phyloP scores from a whole-genome alignment of 2,113 vertebrate genomes.

The Rhinopomastus cyanomelas region DNA sequence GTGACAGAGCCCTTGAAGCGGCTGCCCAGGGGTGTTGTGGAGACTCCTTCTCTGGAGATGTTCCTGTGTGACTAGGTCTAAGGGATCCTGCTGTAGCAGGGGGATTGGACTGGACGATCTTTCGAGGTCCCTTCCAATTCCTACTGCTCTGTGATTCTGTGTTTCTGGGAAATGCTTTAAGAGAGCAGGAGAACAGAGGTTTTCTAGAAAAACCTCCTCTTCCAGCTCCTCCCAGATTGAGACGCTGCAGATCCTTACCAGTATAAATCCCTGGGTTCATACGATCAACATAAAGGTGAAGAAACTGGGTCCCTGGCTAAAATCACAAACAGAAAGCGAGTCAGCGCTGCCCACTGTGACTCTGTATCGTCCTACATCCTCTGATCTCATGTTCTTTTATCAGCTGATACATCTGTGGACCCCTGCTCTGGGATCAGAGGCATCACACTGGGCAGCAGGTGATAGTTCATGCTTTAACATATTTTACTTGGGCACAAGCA shows the following conservation, averaged over 20 bases:
- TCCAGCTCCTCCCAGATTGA: not conserved
- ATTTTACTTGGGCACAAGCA: fast-evolving
- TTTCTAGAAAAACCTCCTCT: not conserved
- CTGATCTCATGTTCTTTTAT: not conserved
- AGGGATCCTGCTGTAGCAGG: too few relatives aligned
- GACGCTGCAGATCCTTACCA: not conserved
- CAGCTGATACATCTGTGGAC: not conserved
- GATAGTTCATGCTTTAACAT: not conserved
- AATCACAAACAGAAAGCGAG: not conserved
- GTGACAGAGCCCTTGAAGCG: too few relatives aligned
- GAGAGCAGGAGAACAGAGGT: not conserved
- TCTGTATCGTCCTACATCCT: fast-evolving
- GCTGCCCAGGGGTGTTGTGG: too few relatives aligned
- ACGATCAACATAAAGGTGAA: not conserved
- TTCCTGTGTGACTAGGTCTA: too few relatives aligned
- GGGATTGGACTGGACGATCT: too few relatives aligned
- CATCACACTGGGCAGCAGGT: not conserved
- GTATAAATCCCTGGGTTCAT: not conserved
- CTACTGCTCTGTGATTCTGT: too few relatives aligned
- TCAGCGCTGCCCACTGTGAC: not conserved
- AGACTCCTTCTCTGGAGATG: too few relatives aligned
- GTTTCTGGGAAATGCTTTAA: not conserved
- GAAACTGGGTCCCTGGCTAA: not conserved
- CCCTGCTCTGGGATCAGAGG: not conserved
- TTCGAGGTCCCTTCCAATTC: too few relatives aligned